Conservation (phyloP, 2,113 vertebrate species). For the Anhinga anhinga region DNA sequence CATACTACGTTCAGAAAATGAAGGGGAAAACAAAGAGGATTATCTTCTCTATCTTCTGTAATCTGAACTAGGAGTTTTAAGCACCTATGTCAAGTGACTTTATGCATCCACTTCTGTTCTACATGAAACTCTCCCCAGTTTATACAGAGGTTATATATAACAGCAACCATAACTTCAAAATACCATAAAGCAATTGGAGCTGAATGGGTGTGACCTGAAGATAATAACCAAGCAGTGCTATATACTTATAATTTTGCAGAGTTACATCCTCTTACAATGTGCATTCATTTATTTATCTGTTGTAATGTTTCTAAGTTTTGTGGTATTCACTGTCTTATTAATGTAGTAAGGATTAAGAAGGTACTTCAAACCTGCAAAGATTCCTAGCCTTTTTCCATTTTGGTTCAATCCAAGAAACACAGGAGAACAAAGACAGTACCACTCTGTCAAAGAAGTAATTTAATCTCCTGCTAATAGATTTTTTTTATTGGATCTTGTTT, state of each 20-base stretch:
- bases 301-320: neutral
- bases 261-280: neutral
- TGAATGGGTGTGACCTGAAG: neutral
- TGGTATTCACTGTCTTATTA: neutral
- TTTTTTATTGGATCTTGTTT: neutral
- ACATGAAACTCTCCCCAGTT: accelerated
- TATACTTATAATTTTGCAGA: neutral
- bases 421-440: neutral
- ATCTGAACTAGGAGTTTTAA: neutral
- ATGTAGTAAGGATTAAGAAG: neutral
- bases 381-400: neutral
- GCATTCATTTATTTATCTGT: neutral
- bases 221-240: neutral
- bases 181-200: neutral
- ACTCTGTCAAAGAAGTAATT: neutral
- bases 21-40: neutral
- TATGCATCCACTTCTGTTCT: neutral
- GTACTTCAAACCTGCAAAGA: neutral
- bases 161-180: neutral
- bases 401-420: neutral
- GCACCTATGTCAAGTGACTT: neutral
- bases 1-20: neutral
- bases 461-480: neutral
- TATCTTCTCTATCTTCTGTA: neutral
- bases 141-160: neutral